phyloP scores from a whole-genome alignment of 2,113 vertebrate genomes.

The Xerus inauris region DNA sequence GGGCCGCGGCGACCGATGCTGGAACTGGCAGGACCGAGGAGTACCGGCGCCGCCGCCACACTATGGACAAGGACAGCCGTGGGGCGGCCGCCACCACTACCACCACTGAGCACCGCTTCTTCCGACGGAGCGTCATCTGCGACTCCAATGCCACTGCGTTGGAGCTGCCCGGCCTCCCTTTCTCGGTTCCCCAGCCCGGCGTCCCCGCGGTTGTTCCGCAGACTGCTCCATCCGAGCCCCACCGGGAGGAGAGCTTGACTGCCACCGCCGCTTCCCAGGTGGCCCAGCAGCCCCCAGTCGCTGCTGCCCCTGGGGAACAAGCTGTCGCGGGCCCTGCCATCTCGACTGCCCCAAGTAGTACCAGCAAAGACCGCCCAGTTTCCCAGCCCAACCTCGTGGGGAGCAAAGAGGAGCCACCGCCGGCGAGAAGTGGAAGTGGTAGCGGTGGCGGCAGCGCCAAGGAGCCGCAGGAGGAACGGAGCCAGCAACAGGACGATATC shows the following conservation, averaged over 20 bases:
- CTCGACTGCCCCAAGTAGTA: slow-evolving; percentile 59
- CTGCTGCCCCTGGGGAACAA: slow-evolving; percentile 62
- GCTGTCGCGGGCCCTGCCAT: slow-evolving; percentile 59
- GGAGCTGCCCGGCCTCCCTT: slow-evolving; percentile 94
- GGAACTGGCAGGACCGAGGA: slow-evolving; percentile 84
- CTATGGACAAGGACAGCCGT: slow-evolving; percentile 97
- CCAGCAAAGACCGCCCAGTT: slow-evolving; percentile 73
- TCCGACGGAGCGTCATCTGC: slow-evolving; percentile 97
- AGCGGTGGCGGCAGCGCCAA: slow-evolving; percentile 84
- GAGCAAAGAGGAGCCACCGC: slow-evolving; percentile 64
- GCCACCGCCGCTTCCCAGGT: background rate
- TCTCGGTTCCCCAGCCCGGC: slow-evolving; percentile 88
- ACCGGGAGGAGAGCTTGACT: slow-evolving; percentile 66
- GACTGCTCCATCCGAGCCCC: slow-evolving; percentile 59
- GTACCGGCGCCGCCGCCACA: slow-evolving; percentile 95
- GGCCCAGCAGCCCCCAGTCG: slow-evolving; percentile 58
- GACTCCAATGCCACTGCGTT: slow-evolving; percentile 97
- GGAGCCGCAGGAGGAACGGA: slow-evolving; percentile 84
- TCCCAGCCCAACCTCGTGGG: slow-evolving; percentile 73
- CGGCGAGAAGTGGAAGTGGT: slow-evolving; percentile 82
- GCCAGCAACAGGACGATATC: slow-evolving; percentile 94
- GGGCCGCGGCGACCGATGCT: slow-evolving; percentile 62
- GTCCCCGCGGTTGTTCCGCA: slow-evolving; percentile 81
- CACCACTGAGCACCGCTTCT: slow-evolving; percentile 95
- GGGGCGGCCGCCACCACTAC: slow-evolving; percentile 85